phyloP scores from a whole-genome alignment of 37 sponge, comb jelly and placozoan species.

The Cliona cf. orientalis region DNA sequence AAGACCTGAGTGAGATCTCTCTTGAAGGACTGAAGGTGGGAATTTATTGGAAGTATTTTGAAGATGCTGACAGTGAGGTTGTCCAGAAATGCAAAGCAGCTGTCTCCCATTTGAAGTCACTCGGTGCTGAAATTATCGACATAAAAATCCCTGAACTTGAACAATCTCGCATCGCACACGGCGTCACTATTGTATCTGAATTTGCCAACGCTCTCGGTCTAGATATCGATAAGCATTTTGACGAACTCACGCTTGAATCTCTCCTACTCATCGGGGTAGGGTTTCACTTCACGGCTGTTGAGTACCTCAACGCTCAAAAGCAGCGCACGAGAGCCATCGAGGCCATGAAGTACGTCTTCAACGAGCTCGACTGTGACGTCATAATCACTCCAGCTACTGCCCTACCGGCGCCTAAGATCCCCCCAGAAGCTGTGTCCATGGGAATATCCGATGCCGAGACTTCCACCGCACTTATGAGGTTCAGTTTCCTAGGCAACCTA shows the following conservation, averaged over 20 bases:
- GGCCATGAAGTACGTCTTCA: constrained; percentile 45
- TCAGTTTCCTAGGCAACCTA: constrained; percentile 70
- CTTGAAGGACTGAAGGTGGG: constrained; percentile 71
- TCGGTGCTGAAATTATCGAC: constrained; percentile 67
- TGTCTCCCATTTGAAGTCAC: constrained; percentile 26
- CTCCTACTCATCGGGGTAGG: constrained; percentile 22
- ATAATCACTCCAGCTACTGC: constrained; percentile 74
- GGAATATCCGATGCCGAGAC: constrained; percentile 45
- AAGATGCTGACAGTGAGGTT: constrained; percentile 62
- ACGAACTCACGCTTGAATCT: constrained; percentile 65
- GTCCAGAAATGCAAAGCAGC: constrained; percentile 54
- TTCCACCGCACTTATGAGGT: constrained; percentile 43
- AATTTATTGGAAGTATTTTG: constrained; percentile 59
- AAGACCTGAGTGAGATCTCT: constrained; percentile 30
- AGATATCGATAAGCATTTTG: constrained; percentile 66
- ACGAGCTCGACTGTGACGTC: constrained; percentile 50
- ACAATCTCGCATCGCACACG: constrained; percentile 65
- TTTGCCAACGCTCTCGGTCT: constrained; percentile 25
- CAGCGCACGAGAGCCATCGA: constrained; percentile 75
- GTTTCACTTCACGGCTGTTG: constrained; percentile 6
- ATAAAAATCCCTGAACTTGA: constrained; percentile 85
- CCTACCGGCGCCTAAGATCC: constrained; percentile 52
- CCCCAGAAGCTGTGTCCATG: constrained; percentile 18
- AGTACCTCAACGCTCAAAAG: constrained; percentile 74
- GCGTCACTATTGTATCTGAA: constrained; percentile 64